Percentiles rank a stretch among this genome's conserved stretches.
These are phyloP conservation scores for Apeltes quadracus DNA, from an alignment of 2,113 vertebrate genomes.

Conservation along the genomic window DNA sequence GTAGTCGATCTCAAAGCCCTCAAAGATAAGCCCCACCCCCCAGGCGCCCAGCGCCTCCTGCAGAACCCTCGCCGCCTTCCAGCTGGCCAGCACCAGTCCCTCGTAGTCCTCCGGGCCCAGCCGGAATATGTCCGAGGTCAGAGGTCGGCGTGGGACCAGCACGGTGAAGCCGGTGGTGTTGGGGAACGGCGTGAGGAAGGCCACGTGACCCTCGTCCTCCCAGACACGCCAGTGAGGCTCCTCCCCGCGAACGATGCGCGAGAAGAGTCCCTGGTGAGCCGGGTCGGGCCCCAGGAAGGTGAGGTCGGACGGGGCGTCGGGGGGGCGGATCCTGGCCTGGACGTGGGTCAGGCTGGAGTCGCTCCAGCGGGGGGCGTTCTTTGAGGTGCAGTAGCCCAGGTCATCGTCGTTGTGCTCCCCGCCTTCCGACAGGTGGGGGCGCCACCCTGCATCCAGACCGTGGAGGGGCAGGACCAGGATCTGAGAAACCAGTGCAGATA, in stretches of 20 bases:
- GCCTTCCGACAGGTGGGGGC: constrained; percentile 72
- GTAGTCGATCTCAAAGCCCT: constrained; percentile 83
- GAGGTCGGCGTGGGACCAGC: constrained; percentile 77
- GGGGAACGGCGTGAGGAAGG: constrained; percentile 83
- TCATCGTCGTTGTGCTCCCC: constrained; percentile 71
- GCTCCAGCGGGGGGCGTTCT: constrained; percentile 75
- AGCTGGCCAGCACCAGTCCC: constrained; percentile 64
- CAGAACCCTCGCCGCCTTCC: constrained; percentile 66
- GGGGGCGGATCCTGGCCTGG: constrained; percentile 67
- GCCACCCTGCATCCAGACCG: constrained; percentile 75
- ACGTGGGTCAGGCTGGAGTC: constrained; percentile 64
- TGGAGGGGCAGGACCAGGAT: constrained; percentile 78
- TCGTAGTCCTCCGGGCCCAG: constrained; percentile 72
- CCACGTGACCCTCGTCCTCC: constrained; percentile 77
- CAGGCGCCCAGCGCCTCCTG: constrained; percentile 64
- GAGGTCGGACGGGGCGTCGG: constrained; percentile 46
- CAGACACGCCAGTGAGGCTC: constrained; percentile 83
- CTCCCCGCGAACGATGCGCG: constrained; percentile 80
- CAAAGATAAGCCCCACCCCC: constrained; percentile 80
- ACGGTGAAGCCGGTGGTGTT: constrained; percentile 80
- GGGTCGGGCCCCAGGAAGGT: constrained; percentile 73
- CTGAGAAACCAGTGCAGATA: constrained; percentile 16
- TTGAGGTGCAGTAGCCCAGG: constrained; percentile 79
- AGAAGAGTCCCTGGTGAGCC: constrained; percentile 67
- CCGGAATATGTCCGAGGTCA: constrained; percentile 79